phyloP scores from a whole-genome alignment of 2,888 invertebrate species.

The Neoascia interrupta region DNA sequence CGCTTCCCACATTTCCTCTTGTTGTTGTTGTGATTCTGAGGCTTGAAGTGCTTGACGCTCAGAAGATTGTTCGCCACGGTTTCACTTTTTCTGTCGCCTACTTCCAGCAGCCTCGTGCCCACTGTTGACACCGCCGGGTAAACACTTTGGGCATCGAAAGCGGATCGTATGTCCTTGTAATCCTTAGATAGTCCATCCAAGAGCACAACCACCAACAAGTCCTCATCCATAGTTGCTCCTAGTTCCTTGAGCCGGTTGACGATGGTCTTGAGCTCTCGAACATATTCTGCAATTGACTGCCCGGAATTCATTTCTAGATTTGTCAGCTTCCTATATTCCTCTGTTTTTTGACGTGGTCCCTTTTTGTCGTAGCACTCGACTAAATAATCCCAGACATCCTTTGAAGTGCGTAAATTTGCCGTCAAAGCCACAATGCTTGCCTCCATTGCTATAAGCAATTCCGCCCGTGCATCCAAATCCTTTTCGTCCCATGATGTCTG shows the following conservation, averaged over 20 bases:
- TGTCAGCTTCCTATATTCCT: too few relatives aligned
- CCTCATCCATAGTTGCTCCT: background rate
- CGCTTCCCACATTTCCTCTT: slow-evolving; percentile 24
- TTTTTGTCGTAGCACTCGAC: too few relatives aligned
- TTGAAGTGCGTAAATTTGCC: slow-evolving; percentile 30
- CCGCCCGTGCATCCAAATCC: slow-evolving; percentile 30
- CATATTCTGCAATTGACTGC: background rate
- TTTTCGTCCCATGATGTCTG: slow-evolving; percentile 21
- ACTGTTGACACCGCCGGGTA: slow-evolving; percentile 14
- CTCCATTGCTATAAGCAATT: slow-evolving; percentile 22
- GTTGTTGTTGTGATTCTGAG: background rate
- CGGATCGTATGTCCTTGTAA: slow-evolving; percentile 20
- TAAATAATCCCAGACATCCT: slow-evolving; percentile 49
- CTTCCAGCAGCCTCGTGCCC: slow-evolving; percentile 17
- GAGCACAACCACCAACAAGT: background rate
- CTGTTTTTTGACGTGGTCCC: too few relatives aligned
- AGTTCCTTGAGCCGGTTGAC: slow-evolving; percentile 1
- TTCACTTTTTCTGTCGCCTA: slow-evolving; percentile 14
- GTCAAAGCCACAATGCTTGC: slow-evolving; percentile 22
- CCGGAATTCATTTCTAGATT: slow-evolving; percentile 7
- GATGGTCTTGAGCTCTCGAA: background rate
- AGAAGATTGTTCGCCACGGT: background rate
- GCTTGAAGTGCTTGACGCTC: background rate
- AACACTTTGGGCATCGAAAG: slow-evolving; percentile 10
- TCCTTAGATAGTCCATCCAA: background rate